Conservation (phyloP, 2,888 invertebrate genomes). For the Dicranocentrus wangi region DNA sequence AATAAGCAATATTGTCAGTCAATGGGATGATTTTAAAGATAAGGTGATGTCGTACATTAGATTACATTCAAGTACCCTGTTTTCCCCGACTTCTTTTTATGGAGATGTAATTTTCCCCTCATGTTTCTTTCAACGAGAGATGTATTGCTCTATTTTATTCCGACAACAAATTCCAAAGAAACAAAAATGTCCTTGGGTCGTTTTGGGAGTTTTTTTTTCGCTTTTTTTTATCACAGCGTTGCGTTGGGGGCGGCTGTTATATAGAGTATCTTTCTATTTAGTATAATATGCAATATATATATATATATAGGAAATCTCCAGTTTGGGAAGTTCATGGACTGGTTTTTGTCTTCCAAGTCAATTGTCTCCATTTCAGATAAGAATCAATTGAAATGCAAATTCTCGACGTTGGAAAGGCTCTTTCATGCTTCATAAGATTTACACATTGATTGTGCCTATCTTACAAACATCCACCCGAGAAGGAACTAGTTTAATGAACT, state of each 20-base stretch:
- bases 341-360: slow-evolving; percentile 32
- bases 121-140: slow-evolving; percentile 54
- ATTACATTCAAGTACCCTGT: slow-evolving; percentile 41
- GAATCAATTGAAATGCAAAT: slow-evolving; percentile 66
- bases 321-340: slow-evolving; percentile 11
- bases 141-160: slow-evolving; percentile 53
- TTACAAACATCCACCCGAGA: no score
- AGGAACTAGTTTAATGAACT: no score
- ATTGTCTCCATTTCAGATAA: slow-evolving; percentile 59
- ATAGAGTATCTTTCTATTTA: no score
- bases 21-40: slow-evolving; percentile 64
- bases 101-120: slow-evolving; percentile 60
- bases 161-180: slow-evolving; percentile 33
- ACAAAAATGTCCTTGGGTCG: no score
- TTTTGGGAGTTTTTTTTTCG: no score
- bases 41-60: slow-evolving; percentile 62
- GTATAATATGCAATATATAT: no score
- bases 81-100: slow-evolving; percentile 52
- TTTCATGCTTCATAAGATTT: slow-evolving; percentile 36
- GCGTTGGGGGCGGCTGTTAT: no score
- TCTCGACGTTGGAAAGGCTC: background rate
- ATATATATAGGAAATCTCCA: no score
- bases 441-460: slow-evolving; percentile 18
- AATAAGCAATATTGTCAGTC: slow-evolving; percentile 67
- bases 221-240: no score